Evolutionary conservation across 2,888 invertebrate genomes (phyloP).

Genomic region (Aproaerema taeniolella): DNA sequence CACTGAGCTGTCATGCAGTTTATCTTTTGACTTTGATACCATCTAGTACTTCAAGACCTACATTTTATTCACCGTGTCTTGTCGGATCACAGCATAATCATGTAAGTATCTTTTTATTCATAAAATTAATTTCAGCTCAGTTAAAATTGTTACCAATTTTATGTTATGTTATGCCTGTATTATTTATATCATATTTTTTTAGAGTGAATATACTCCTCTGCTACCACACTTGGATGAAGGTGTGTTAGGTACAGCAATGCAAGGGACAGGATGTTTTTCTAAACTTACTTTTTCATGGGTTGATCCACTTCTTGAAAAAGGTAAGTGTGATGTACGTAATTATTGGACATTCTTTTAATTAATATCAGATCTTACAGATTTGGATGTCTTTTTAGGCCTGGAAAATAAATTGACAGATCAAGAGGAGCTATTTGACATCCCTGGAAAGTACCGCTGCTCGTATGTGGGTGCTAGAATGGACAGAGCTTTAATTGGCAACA

Average conservation of each 20-base stretch:
- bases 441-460: conserved; percentile 79
- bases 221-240: conserved; percentile 83
- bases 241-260: conserved; percentile 89
- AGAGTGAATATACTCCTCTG: conserved; percentile 80
- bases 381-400: no score
- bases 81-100: conserved; percentile 72
- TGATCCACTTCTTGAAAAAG: conserved; percentile 88
- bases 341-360: no score
- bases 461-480: conserved; percentile 79
- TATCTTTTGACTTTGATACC: conserved; percentile 86
- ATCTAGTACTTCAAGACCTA: conserved; percentile 65
- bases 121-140: neutral
- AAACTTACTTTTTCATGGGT: conserved; percentile 93
- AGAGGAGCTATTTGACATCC: conserved; percentile 91
- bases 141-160: neutral
- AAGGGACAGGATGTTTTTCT: conserved; percentile 82
- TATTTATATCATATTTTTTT: no score
- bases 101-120: conserved; percentile 46
- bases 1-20: conserved; percentile 79
- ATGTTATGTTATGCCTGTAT: neutral
- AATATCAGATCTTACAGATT: no score
- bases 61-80: conserved; percentile 65
- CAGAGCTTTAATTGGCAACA: conserved; percentile 72
- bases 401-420: conserved; percentile 82
- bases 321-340: no score